Percentiles rank a stretch among this genome's conserved stretches.
Evolutionary conservation across 64 coral and sea anemone genomes (phyloP).

Genomic region (Hydrozoanthus tunicans): DNA sequence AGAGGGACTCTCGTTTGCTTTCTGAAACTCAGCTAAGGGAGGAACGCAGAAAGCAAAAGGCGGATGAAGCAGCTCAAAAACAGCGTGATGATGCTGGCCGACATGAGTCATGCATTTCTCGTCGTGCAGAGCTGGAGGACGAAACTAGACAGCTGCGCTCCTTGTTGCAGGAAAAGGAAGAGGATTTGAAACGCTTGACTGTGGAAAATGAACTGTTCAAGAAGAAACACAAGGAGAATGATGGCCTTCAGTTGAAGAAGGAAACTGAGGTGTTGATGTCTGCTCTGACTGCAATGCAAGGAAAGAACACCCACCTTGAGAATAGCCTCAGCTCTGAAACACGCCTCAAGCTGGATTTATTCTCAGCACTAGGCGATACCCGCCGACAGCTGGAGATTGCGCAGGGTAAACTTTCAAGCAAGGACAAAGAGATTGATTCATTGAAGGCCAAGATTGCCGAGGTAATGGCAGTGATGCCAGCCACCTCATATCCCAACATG

Average conservation of each 20-base stretch:
- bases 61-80: constrained; percentile 73
- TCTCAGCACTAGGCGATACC: constrained; percentile 92
- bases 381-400: constrained; percentile 90
- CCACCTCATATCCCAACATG: constrained; percentile 57
- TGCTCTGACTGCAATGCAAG: constrained; percentile 87
- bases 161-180: constrained; percentile 83
- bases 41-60: constrained; percentile 88
- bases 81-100: constrained; percentile 81
- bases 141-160: constrained; percentile 84
- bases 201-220: constrained; percentile 79
- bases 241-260: constrained; percentile 95
- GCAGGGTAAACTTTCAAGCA: constrained; percentile 77
- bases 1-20: constrained; percentile 89
- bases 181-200: constrained; percentile 74
- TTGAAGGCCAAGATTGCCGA: constrained; percentile 96
- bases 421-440: constrained; percentile 84
- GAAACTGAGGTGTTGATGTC: constrained; percentile 96
- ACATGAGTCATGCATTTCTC: constrained; percentile 83
- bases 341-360: constrained; percentile 91
- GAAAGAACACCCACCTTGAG: constrained; percentile 95
- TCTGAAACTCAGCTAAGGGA: constrained; percentile 91
- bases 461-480: constrained; percentile 94
- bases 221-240: constrained; percentile 87
- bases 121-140: constrained; percentile 85
- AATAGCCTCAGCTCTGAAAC: constrained; percentile 96